Evolutionary conservation across 2,113 vertebrate genomes (phyloP).

Genomic region (Antechinus stuartii): DNA sequence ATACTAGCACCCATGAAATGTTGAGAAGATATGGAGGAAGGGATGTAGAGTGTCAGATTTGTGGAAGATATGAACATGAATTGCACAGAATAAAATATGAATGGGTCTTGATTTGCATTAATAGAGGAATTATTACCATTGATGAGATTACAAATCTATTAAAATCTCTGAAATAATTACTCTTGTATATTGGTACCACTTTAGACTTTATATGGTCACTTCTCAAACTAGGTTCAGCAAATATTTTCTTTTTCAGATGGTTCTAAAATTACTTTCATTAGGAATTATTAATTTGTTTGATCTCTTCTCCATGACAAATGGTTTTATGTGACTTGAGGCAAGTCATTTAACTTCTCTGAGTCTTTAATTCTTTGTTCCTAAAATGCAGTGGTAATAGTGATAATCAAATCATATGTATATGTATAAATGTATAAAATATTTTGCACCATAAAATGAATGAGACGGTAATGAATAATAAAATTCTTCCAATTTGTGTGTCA

Average conservation of each 20-base stretch:
- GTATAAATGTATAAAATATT: neutral
- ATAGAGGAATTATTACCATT: neutral
- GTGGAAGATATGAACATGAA: neutral
- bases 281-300: neutral
- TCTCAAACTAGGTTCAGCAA: neutral
- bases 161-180: neutral
- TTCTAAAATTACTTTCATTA: neutral
- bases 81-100: neutral
- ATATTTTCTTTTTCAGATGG: neutral
- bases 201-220: neutral
- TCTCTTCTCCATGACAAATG: neutral
- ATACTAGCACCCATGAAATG: neutral
- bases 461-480: neutral
- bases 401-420: neutral
- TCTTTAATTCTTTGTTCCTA: neutral
- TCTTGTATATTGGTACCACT: neutral
- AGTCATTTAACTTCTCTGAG: neutral
- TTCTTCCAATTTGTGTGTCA: neutral
- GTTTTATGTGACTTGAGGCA: neutral
- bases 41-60: neutral
- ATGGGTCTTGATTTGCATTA: neutral
- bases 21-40: neutral
- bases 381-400: neutral
- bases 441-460: neutral
- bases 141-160: neutral